phyloP scores from a whole-genome alignment of 2,888 invertebrate species.

The Teinopalpus imperialis region DNA sequence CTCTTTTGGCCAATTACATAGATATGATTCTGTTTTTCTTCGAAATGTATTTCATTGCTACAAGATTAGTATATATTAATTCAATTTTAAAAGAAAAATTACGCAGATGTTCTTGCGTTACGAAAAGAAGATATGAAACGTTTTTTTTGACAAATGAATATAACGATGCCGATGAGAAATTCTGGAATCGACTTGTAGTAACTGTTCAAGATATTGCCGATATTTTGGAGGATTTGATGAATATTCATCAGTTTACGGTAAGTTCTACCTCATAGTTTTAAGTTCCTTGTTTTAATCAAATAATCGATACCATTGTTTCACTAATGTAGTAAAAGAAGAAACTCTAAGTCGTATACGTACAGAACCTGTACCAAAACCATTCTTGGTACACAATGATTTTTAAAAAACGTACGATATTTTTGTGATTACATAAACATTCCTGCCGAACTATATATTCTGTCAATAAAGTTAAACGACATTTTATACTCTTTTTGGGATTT shows the following conservation, averaged over 20 bases:
- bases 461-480: too few relatives aligned
- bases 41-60: constrained; percentile 40
- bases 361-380: too few relatives aligned
- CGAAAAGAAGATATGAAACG: constrained; percentile 23
- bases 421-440: too few relatives aligned
- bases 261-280: constrained; percentile 29
- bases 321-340: too few relatives aligned
- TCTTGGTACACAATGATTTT: too few relatives aligned
- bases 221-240: constrained; percentile 5
- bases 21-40: constrained; percentile 42
- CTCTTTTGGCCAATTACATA: constrained; percentile 35
- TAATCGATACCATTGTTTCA: too few relatives aligned
- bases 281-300: too few relatives aligned
- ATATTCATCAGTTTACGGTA: constrained; percentile 48
- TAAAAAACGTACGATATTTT: too few relatives aligned
- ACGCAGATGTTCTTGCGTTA: constrained; percentile 4
- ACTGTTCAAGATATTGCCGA: constrained; percentile 5
- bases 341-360: too few relatives aligned
- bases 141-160: constrained; percentile 2
- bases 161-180: constrained; percentile 15
- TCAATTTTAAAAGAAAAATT: constrained; percentile 32
- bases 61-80: constrained; percentile 45
- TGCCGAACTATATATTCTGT: too few relatives aligned
- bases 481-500: too few relatives aligned
- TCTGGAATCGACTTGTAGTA: constrained; percentile 16